Base-by-base conservation (phyloP, 1,140 invertebrate genomes). In the Trachelipus rathkii region DNA sequence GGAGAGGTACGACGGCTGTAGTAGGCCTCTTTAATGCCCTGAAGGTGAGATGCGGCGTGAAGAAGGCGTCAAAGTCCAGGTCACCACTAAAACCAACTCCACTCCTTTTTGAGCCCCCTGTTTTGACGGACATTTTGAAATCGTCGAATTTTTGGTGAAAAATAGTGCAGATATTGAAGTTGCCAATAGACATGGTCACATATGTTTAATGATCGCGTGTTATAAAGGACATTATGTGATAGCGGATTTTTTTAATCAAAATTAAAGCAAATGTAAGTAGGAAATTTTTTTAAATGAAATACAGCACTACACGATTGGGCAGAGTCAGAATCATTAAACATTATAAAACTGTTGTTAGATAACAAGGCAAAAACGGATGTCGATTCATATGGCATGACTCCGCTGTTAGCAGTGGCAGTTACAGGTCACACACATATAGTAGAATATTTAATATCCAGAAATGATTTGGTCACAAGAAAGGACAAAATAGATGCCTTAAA, bases 171-270 rank as follows among this genome's bases (percentile, higher is more conserved):
- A 95, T 86, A 93, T 95, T 83, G 93, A 95, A 87, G 89, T 95
- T 82, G 92, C 93, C 13, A 96, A 96, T 85, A 88, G 92, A 70
- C 93, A 95, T 84, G 94, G 93, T 4, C 95, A 98, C 86, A 97
- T 95, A 13, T 97, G 95, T 84, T 86, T 98, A 44, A 97, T 97
- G 96, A 97, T 97, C 73, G 93, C 95, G 13, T 97, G 95, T 85
- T 98, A 96, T 86, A 96, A 96, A 86, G 94, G 95, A 19, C 87
- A 88, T 82, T 82, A 83, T 74, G 83, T 84, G 10, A 88, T 88
- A 81, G 93, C 93, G 9, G 91, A 92, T n/a, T 83, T 97, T 92
- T 86, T 87, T 97, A 69, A 88, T 98, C 9, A 88, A 90, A 44
- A 85, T 94, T 44, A 92, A 92, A 82, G 95, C 95, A 6, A 91